These are phyloP conservation scores for Heliconius melpomene DNA, from an alignment of 1,140 invertebrate species.

Conservation along the genomic window DNA sequence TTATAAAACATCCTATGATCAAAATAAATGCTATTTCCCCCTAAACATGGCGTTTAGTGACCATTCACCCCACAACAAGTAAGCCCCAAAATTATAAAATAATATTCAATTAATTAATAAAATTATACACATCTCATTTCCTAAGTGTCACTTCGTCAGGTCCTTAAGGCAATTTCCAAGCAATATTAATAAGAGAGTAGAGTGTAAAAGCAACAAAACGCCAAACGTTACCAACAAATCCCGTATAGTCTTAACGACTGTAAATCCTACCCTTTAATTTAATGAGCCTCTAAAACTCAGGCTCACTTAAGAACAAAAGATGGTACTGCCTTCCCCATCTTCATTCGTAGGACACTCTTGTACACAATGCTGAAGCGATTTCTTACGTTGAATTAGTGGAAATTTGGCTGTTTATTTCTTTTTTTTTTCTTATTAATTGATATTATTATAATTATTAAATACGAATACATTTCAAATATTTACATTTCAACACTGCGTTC, in stretches of 20 bases:
- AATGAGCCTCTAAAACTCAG: conserved; percentile 75
- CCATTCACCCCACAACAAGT: background rate
- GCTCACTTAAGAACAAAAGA: conserved; percentile 63
- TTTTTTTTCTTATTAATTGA: background rate
- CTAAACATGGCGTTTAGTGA: background rate
- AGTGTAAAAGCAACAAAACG: conserved; percentile 44
- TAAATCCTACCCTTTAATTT: conserved; percentile 70
- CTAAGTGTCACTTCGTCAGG: conserved; percentile 19
- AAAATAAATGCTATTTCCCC: too few species aligned
- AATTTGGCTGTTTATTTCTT: background rate
- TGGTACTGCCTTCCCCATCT: conserved; percentile 51
- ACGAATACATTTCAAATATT: too few species aligned
- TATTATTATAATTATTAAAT: background rate
- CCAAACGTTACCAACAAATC: conserved; percentile 50
- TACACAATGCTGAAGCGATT: conserved; percentile 18
- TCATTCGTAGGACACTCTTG: conserved; percentile 44
- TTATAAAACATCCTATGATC: too few species aligned
- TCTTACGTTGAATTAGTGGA: conserved; percentile 12
- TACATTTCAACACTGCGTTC: too few species aligned
- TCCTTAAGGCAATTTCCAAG: conserved; percentile 34
- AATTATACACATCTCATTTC: conserved; percentile 18
- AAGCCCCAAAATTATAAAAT: background rate
- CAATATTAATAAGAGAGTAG: conserved; percentile 47
- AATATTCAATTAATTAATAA: conserved; percentile 18
- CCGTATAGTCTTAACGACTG: conserved; percentile 55